Base-by-base conservation (phyloP, 1,140 invertebrate genomes). In the Micrasema minimum region DNA sequence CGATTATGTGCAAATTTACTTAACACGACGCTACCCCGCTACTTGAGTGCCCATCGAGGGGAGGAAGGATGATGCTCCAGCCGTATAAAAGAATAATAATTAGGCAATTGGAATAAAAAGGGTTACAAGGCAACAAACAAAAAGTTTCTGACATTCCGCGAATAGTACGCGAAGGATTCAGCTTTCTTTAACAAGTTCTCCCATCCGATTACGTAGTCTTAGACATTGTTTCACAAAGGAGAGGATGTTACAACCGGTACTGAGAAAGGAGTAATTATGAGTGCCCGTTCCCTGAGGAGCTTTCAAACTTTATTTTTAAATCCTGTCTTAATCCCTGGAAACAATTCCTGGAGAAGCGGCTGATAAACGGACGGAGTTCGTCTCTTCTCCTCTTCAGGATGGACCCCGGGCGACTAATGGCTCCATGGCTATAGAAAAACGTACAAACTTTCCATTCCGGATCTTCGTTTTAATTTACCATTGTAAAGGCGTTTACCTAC, bases 1-100 rank as follows among this genome's bases (percentile, higher is more conserved):
- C 74, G 71, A 75, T 75, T 75, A 73, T 75, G 74, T 73, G 74
- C 71, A 75, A 75, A 75, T 75, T 75, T 75, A 75, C 74, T 75
- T 75, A 75, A 72, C 74, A 70, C 71, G 57, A 18, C 45, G 62
- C 46, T 22, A 65, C 53, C 55, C 55, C 26, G 11, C 12, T 59
- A 18, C 55, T 59, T 41, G 69, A 65, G 68, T 62, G 59, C 57
- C 61, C 59, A 37, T 62, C 41, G 57, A 12, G 20, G 65, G 46
- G 38, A 16, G 64, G 57, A 67, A 53, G 45, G 68, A 59, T 66
- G 71, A 68, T 62, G 72, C 43, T 64, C 22, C 55, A 59, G 59
- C 45, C 51, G 51, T 66, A 69, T 71, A 72, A 75, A 75, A 75
- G 72, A 75, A 75, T 75, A 75, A 71, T 71, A 74, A 74, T 74